A percentile compares a stretch with the other conserved stretches of the same genome.
Conservation (phyloP, 2,888 invertebrate genomes). For the Elgonia sp. region DNA sequence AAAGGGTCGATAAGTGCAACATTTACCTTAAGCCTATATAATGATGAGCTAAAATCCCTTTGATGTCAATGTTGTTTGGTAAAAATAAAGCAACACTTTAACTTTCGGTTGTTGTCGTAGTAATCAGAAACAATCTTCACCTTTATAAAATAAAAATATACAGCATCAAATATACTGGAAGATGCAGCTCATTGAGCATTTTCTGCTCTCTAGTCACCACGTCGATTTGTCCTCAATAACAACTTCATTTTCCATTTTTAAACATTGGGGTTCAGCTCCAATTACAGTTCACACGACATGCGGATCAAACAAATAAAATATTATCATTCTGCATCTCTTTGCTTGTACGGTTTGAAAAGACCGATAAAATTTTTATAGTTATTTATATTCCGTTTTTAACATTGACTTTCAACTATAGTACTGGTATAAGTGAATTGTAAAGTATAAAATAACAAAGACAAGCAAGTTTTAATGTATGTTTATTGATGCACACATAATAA, state of each 20-base stretch:
- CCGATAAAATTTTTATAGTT: conserved; percentile 20
- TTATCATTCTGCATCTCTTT: conserved; percentile 28
- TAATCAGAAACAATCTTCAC: conserved; percentile 31
- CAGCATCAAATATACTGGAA: conserved; percentile 53
- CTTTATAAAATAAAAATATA: conserved; percentile 44
- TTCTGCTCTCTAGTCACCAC: conserved; percentile 54
- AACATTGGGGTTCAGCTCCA: conserved; percentile 59
- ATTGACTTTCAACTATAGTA: conserved; percentile 41
- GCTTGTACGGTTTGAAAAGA: neutral
- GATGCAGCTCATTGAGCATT: conserved; percentile 68
- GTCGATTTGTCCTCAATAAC: conserved; percentile 69
- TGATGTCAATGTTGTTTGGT: conserved; percentile 44
- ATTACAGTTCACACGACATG: conserved; percentile 53
- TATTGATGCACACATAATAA: conserved; percentile 28
- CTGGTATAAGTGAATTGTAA: conserved; percentile 26
- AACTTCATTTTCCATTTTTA: conserved; percentile 72
- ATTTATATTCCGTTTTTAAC: conserved; percentile 47
- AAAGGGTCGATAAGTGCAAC: conserved; percentile 72
- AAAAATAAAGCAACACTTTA: conserved; percentile 47
- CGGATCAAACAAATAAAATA: conserved; percentile 56
- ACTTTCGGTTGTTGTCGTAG: conserved; percentile 41
- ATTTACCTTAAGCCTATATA: conserved; percentile 63
- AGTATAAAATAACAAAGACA: conserved; percentile 36
- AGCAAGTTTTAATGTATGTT: conserved; percentile 26
- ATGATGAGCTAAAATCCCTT: conserved; percentile 51